Conservation (phyloP, 2,888 invertebrate genomes). For the Cosmia trapezina region DNA sequence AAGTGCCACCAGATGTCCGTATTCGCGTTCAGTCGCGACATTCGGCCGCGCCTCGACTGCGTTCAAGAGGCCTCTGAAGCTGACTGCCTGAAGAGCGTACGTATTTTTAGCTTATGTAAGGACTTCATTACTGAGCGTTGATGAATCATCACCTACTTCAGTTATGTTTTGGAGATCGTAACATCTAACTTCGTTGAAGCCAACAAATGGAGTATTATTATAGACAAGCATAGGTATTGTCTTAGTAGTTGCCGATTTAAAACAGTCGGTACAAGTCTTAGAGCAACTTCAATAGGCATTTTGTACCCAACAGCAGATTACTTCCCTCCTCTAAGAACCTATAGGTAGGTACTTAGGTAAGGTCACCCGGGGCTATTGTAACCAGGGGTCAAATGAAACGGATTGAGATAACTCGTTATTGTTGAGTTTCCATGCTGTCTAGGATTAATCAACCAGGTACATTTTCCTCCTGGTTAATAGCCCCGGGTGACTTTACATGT, state of each 20-base stretch:
- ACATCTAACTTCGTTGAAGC: background rate
- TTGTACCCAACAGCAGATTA: background rate
- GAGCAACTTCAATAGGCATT: background rate
- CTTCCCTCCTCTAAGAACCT: background rate
- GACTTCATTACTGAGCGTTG: constrained; percentile 25
- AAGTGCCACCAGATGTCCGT: constrained; percentile 94
- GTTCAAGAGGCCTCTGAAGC: constrained; percentile 91
- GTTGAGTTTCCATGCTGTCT: no score
- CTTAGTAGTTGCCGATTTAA: background rate
- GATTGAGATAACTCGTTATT: no score
- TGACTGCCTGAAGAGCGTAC: constrained; percentile 92
- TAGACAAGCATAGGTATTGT: background rate
- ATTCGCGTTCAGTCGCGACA: constrained; percentile 94
- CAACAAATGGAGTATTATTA: background rate
- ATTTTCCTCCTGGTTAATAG: no score
- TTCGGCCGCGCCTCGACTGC: constrained; percentile 95
- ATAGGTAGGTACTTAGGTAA: background rate
- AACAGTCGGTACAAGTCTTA: background rate
- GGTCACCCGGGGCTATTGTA: no score
- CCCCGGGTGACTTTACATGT: no score
- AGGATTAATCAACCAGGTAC: no score
- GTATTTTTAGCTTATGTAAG: constrained; percentile 59
- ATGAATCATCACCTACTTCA: constrained; percentile 8
- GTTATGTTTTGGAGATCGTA: background rate
- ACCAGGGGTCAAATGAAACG: no score